These are phyloP conservation scores for Drosophila acutilabella DNA, from an alignment of 2,888 invertebrate genomes.

Conservation along the genomic window DNA sequence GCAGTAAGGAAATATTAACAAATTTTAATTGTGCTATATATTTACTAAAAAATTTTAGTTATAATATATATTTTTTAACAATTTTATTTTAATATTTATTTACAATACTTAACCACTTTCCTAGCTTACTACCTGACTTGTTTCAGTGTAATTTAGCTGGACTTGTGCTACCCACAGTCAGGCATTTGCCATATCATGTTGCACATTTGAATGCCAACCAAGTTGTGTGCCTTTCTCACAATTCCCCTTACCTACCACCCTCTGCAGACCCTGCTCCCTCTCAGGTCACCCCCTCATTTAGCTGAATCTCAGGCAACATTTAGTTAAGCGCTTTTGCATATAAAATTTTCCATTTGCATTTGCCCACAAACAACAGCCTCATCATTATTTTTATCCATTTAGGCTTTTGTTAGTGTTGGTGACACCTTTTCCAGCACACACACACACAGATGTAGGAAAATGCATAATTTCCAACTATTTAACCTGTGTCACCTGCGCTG, in stretches of 20 bases:
- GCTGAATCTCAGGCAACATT: constrained; percentile 48
- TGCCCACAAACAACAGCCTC: constrained; percentile 43
- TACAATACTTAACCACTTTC: not conserved
- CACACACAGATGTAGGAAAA: constrained; percentile 2
- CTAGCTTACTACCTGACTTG: not conserved
- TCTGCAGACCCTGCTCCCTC: not conserved
- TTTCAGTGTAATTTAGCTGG: constrained; percentile 26
- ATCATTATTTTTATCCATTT: constrained; percentile 69
- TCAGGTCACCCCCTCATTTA: constrained; percentile 1
- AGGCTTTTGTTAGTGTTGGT: constrained; percentile 62
- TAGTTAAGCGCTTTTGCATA: constrained; percentile 63
- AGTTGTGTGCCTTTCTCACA: constrained; percentile 14
- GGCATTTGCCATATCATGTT: constrained; percentile 68
- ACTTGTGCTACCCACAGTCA: constrained; percentile 38
- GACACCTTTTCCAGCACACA: constrained; percentile 68
- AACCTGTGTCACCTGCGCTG: constrained; percentile 63
- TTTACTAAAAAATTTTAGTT: no score
- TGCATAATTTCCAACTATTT: constrained; percentile 47
- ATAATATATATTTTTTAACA: no score
- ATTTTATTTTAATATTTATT: not conserved
- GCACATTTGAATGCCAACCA: constrained; percentile 57
- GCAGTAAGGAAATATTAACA: no score
- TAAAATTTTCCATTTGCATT: constrained; percentile 57
- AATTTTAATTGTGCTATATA: no score
- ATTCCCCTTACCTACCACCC: not conserved